phyloP scores from a whole-genome alignment of 2,113 vertebrate genomes.

The Panthera leo region DNA sequence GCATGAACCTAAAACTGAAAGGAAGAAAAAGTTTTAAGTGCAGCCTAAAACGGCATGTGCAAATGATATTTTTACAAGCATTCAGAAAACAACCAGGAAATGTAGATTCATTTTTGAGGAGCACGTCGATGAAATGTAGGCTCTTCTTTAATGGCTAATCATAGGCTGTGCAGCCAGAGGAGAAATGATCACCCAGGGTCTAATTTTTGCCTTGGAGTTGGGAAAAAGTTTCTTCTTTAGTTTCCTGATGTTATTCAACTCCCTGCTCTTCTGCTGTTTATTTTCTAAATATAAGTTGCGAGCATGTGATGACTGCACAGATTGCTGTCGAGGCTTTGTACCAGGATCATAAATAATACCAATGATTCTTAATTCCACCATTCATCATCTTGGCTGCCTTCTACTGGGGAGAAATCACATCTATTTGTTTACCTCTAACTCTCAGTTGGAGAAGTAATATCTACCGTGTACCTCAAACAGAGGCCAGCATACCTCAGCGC shows the following conservation, averaged over 20 bases:
- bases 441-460: conserved; percentile 51
- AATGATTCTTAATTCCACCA: conserved; percentile 61
- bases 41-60: not conserved
- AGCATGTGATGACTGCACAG: conserved; percentile 6
- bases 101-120: conserved; percentile 23
- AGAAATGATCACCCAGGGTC: conserved; percentile 51
- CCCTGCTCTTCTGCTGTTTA: conserved; percentile 45
- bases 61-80: not conserved
- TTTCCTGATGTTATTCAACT: conserved; percentile 14
- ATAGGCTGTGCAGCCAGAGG: not conserved
- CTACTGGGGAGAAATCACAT: conserved; percentile 48
- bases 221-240: conserved; percentile 44
- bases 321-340: conserved; percentile 43
- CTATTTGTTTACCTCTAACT: conserved; percentile 61
- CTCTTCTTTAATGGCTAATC: not conserved
- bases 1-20: not conserved
- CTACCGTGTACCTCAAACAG: not conserved
- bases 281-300: conserved; percentile 67
- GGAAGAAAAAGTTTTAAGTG: not conserved
- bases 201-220: conserved; percentile 40
- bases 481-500: not conserved
- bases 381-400: conserved; percentile 73
- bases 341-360: conserved; percentile 68
- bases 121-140: not conserved
- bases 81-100: conserved; percentile 30